Conservation (phyloP, 2,113 vertebrate genomes). For the Phrynosoma platyrhinos region DNA sequence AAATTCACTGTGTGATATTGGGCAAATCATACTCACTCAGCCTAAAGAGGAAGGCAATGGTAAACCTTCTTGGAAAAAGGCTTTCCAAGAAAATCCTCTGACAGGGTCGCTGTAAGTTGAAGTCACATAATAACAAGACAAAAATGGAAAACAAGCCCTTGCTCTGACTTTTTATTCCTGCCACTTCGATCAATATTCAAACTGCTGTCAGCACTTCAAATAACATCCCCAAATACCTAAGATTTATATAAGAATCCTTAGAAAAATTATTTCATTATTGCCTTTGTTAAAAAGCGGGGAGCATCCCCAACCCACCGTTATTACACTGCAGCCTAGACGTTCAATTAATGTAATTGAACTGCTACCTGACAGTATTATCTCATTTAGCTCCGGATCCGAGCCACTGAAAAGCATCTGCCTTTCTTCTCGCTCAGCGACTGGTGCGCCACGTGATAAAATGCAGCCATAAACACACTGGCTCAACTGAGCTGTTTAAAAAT, state of each 20-base stretch:
- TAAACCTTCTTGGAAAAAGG: too few relatives aligned
- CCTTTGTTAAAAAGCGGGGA: slow-evolving; percentile 62
- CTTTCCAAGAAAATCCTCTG: too few relatives aligned
- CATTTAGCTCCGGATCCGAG: slow-evolving; percentile 78
- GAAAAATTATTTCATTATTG: slow-evolving; percentile 75
- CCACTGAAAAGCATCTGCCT: slow-evolving; percentile 80
- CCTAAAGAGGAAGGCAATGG: too few relatives aligned
- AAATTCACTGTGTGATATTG: too few relatives aligned
- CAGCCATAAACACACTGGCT: slow-evolving; percentile 81
- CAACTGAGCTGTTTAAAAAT: slow-evolving; percentile 85
- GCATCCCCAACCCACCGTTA: slow-evolving; percentile 39
- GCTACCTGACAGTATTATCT: slow-evolving; percentile 82
- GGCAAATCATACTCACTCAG: too few relatives aligned
- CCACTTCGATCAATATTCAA: slow-evolving; percentile 7
- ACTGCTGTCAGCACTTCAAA: slow-evolving; percentile 64
- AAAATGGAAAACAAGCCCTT: slow-evolving; percentile 8
- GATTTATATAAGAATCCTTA: slow-evolving; percentile 71
- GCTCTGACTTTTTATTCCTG: slow-evolving; percentile 30
- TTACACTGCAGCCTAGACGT: slow-evolving; percentile 76
- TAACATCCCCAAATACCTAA: slow-evolving; percentile 63
- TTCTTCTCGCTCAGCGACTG: slow-evolving; percentile 78
- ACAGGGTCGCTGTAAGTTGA: too few relatives aligned
- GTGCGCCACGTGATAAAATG: slow-evolving; percentile 79
- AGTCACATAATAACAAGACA: neutral
- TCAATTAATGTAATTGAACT: slow-evolving; percentile 85